phyloP scores from a whole-genome alignment of 2,113 vertebrate genomes.

The Ictalurus furcatus region DNA sequence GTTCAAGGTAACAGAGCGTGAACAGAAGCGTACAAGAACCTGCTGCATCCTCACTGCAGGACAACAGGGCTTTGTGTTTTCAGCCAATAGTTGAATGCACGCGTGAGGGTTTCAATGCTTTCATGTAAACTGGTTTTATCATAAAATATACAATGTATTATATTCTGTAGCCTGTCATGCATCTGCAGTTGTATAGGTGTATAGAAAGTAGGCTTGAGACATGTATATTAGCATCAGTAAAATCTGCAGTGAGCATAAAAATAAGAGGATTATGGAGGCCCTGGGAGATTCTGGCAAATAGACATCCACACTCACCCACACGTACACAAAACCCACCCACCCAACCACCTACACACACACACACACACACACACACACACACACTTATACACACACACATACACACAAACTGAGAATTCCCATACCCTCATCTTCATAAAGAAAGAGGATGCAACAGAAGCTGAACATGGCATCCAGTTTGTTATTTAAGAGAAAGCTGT shows the following conservation, averaged over 20 bases:
- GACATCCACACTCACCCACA: neutral
- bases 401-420: neutral
- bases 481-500: neutral
- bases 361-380: neutral
- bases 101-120: neutral
- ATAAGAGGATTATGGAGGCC: constrained; percentile 70
- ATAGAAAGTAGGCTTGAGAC: neutral
- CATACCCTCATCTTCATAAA: neutral
- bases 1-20: constrained; percentile 18
- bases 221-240: constrained; percentile 18
- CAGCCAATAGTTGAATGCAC: neutral
- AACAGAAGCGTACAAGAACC: constrained; percentile 27
- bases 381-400: neutral
- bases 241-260: constrained; percentile 57
- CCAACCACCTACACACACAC: neutral
- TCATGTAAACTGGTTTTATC: neutral
- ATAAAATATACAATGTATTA: neutral
- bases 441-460: neutral
- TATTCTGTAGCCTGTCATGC: neutral
- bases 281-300: constrained; percentile 57
- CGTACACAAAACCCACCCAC: neutral
- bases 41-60: constrained; percentile 7
- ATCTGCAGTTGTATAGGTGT: neutral
- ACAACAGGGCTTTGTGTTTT: constrained; percentile 18
- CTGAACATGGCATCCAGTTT: neutral